phyloP scores from a whole-genome alignment of 2,113 vertebrate genomes.

The Rhodinocichla rosea region DNA sequence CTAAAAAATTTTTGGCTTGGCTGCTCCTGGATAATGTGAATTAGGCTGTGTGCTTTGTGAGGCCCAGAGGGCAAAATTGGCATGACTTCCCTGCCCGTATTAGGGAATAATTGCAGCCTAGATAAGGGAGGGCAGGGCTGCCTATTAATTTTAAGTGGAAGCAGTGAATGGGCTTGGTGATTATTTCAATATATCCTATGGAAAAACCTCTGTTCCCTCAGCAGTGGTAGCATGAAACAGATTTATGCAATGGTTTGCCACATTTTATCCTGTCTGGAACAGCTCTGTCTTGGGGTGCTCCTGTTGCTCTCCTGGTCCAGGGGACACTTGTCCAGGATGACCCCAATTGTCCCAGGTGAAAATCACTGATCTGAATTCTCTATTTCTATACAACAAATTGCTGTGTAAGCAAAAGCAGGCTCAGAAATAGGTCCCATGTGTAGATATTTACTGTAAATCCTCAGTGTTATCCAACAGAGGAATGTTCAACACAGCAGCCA shows the following conservation, averaged over 20 bases:
- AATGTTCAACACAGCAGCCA: accelerated
- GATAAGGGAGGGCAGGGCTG: conserved; percentile 30
- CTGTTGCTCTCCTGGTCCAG: background rate
- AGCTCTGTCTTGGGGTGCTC: background rate
- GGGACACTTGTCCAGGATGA: background rate
- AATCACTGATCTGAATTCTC: background rate
- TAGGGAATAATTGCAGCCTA: conserved; percentile 19
- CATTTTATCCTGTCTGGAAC: accelerated
- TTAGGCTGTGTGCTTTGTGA: background rate
- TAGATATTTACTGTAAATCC: background rate
- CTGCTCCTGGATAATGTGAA: background rate
- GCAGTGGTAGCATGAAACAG: background rate
- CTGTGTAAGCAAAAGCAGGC: accelerated
- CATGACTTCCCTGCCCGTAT: background rate
- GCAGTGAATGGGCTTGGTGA: background rate
- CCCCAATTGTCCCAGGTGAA: background rate
- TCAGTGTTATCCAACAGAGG: background rate
- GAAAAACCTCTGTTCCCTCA: background rate
- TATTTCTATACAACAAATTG: background rate
- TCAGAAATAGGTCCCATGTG: background rate
- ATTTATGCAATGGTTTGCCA: background rate
- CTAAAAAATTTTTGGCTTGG: conserved; percentile 16
- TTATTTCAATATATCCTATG: background rate
- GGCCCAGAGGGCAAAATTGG: conserved; percentile 31
- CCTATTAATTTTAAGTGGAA: conserved; percentile 23